A percentile compares a stretch with the other conserved stretches of the same genome.
phyloP scores from a whole-genome alignment of 2,797 vertebrate genomes.

The Sebastolobus altivelis region DNA sequence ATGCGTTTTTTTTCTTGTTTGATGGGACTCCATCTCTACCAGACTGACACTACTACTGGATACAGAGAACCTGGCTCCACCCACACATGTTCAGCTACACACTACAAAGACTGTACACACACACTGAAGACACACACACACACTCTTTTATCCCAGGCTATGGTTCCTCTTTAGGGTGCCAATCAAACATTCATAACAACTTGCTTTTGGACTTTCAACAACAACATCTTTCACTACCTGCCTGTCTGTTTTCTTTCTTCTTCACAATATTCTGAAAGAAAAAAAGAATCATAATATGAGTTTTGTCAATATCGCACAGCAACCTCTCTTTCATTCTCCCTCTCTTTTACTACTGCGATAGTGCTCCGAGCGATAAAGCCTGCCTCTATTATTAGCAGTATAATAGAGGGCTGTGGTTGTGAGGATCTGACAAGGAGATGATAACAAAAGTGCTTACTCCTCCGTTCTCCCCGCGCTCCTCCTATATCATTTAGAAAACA shows the following conservation, averaged over 20 bases:
- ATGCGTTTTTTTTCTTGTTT: slow-evolving; percentile 38
- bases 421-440: slow-evolving; percentile 78
- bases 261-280: slow-evolving; percentile 29
- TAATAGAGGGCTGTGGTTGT: slow-evolving; percentile 74
- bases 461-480: slow-evolving; percentile 60
- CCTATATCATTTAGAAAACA: slow-evolving; percentile 79
- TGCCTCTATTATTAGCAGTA: slow-evolving; percentile 77
- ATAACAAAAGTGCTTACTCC: slow-evolving; percentile 81
- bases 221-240: slow-evolving; percentile 44
- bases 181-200: slow-evolving; percentile 62
- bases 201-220: slow-evolving; percentile 47
- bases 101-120: slow-evolving; percentile 30
- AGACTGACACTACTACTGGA: slow-evolving; percentile 44
- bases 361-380: slow-evolving; percentile 68
- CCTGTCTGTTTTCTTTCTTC: slow-evolving; percentile 41
- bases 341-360: slow-evolving; percentile 50
- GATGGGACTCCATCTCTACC: slow-evolving; percentile 41
- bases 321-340: slow-evolving; percentile 55
- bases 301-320: slow-evolving; percentile 62
- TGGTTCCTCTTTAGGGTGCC: slow-evolving; percentile 44
- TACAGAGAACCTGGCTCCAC: slow-evolving; percentile 42
- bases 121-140: neutral
- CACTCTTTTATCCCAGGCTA: slow-evolving; percentile 23
- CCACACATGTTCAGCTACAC: slow-evolving; percentile 40
- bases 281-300: slow-evolving; percentile 44